A percentile compares a stretch with the other conserved stretches of the same genome.
Evolutionary conservation across 2,888 invertebrate species (phyloP).

Genomic region (Malachius bipustulatus): DNA sequence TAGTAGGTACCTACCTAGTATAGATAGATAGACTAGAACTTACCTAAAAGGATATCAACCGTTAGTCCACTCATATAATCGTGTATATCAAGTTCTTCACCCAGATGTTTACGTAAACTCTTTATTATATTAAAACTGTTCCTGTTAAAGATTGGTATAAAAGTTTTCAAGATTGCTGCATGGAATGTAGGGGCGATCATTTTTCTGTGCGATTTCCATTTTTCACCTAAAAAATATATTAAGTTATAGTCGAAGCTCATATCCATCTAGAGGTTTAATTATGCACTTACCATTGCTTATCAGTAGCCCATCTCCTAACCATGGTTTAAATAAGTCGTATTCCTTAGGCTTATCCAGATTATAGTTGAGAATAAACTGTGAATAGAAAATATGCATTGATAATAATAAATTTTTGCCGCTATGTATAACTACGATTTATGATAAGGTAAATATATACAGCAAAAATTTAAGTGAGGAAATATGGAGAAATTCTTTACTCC

Average conservation of each 20-base stretch:
- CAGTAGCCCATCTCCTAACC: slow-evolving; percentile 35
- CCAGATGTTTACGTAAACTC: slow-evolving; percentile 34
- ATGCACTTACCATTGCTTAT: slow-evolving; percentile 34
- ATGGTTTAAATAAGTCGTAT: slow-evolving; percentile 33
- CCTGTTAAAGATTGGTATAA: slow-evolving; percentile 41
- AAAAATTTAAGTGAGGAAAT: too few species aligned
- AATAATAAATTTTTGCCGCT: too few species aligned
- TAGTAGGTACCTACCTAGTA: too few species aligned
- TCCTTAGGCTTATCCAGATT: slow-evolving; percentile 34
- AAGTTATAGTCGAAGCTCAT: too few species aligned
- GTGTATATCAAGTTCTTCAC: slow-evolving; percentile 39
- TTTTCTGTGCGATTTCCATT: slow-evolving; percentile 41
- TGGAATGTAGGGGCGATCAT: slow-evolving; percentile 44
- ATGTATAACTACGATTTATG: too few species aligned
- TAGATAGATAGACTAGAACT: slow-evolving; percentile 6
- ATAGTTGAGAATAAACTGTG: too few species aligned
- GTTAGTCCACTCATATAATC: slow-evolving; percentile 41
- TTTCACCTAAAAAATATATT: slow-evolving; percentile 36
- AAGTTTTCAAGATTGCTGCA: slow-evolving; percentile 39
- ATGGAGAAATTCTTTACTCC: too few species aligned
- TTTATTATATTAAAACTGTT: slow-evolving; percentile 36
- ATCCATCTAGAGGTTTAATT: too few species aligned
- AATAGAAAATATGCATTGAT: too few species aligned
- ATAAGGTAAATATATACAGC: too few species aligned
- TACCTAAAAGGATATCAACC: slow-evolving; percentile 40